Evolutionary conservation across 2,113 vertebrate species (phyloP), one percentile per base, ranked within the genome.

Genomic region (Megaleporinus macrocephalus): DNA sequence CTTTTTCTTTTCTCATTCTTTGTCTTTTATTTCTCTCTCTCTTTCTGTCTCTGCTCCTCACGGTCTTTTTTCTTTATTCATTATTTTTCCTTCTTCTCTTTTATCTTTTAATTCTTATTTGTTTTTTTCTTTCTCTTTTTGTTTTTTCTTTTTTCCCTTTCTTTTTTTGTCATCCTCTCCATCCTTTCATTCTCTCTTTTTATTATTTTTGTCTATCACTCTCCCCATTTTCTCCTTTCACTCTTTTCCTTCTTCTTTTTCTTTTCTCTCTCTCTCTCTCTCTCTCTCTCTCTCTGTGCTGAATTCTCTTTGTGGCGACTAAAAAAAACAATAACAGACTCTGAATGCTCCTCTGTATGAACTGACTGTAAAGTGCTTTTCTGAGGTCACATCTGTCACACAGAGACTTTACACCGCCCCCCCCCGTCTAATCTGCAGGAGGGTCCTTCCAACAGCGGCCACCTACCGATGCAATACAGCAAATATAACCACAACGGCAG

Each of bases 391-490:
- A 63, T 33, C 71, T 69, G 53, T 66, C 63, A 70, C 47, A 14
- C 18, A 55, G 65, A 65, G 73, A 78, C 61, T 5, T 20, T 63
- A 49, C 65, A 69, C 36, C 57, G 69, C 57, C 29, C 57, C 76
- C 57, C 29, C 59, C 22, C 29, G 29, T 24, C 49, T 76, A 49
- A 57, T 73, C 79, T 71, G 57, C 7, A 77, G 70, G 66, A 84
- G 62, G 68, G 71, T 76, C 27, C 51, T 69, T 51, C 49, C 16
- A n/a, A n/a, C n/a, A n/a, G n/a, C n/a, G n/a, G n/a, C 77, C 66
- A 76, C 59, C 84, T 73, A 15, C 76, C 76, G 63, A 84, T 89
- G 80, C 81, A 77, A 88, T 83, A 86, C 24, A n/a, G 68, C 75
- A 79, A 78, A 82, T 79, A 73, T 78, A 65, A 51, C 24, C 51